Evolutionary conservation across 2,797 vertebrate species (phyloP), one percentile per base, ranked within the genome.

Genomic region (Aselliscus stoliczkanus): DNA sequence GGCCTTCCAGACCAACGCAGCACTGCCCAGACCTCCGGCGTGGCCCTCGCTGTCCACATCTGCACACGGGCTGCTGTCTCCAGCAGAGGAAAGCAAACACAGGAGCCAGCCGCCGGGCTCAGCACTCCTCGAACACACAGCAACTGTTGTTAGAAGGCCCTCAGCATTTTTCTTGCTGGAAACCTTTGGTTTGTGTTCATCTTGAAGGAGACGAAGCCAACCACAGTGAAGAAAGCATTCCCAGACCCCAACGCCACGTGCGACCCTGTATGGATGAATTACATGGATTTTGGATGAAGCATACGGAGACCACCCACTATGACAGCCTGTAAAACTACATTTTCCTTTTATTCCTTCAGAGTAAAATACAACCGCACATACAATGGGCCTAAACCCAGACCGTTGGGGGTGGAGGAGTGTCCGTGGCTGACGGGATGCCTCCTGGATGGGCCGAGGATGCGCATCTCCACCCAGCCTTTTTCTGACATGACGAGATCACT

Each of bases 61-160:
- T 82, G 86, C 88, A 86, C 60, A 25, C 6, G 42, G 27, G 13
- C 52, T 44, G 2, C 64, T 90, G 83, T 77, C 62, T 97, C 83
- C 76, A 95, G 93, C 69, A 94, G 84, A 97, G 93, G 96, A 97
- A 97, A 96, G 94, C 27, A 82, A 76, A 80, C 60, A 80, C 60
- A 70, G 75, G 76, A 29, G 44, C 88, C n/a, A 97, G 86, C 73
- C 75, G 88, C 62, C 7, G 58, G 94, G 31, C 50, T 77, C 47
- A 0, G 87, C 87, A 37, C 84, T 17, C 80, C 83, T 72, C 84
- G 39, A 96, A 60, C 81, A 79, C 75, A 88, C 25, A 91, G 47
- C 1, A 11, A 14, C 69, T 10, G 39, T 17, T 72, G 79, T 34
- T 2, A 23, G 21, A 37, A 27, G 1, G 89, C 44, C 39, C 60